A percentile compares a stretch with the other conserved stretches of the same genome.
Conservation (phyloP, 2,797 vertebrate genomes). For the Argyrosomus regius region DNA sequence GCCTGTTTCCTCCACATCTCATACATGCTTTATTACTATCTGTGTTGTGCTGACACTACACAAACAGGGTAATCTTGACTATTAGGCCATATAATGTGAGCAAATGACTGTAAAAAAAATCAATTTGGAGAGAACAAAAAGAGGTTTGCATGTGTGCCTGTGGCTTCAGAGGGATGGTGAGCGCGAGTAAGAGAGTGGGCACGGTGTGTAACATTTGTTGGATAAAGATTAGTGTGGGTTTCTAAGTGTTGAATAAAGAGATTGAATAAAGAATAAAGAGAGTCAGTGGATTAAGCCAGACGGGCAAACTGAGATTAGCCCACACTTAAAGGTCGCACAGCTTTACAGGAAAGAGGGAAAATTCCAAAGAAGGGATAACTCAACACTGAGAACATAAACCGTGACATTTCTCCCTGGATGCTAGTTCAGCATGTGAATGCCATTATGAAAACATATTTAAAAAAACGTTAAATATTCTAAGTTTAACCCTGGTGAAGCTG, state of each 20-base stretch:
- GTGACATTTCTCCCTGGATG: background rate
- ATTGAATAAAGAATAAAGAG: conserved; percentile 73
- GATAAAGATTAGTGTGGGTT: conserved; percentile 63
- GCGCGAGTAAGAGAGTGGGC: conserved; percentile 19
- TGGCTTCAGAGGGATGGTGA: conserved; percentile 20
- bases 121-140: conserved; percentile 15
- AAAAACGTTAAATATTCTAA: conserved; percentile 8
- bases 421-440: conserved; percentile 11
- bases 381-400: conserved; percentile 19
- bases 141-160: conserved; percentile 23
- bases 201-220: conserved; percentile 55
- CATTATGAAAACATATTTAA: conserved; percentile 20
- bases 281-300: conserved; percentile 75
- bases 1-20: conserved; percentile 8
- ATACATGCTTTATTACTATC: conserved; percentile 26
- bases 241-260: conserved; percentile 68
- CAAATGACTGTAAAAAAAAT: conserved; percentile 41
- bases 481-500: background rate
- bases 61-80: background rate
- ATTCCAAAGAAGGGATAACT: conserved; percentile 44
- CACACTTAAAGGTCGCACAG: conserved; percentile 71
- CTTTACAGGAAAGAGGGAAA: conserved; percentile 60
- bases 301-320: conserved; percentile 70
- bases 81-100: conserved; percentile 25
- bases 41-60: conserved; percentile 13